Evolutionary conservation across 2,797 vertebrate genomes (phyloP).

Genomic region (Sebastolobus alascanus): DNA sequence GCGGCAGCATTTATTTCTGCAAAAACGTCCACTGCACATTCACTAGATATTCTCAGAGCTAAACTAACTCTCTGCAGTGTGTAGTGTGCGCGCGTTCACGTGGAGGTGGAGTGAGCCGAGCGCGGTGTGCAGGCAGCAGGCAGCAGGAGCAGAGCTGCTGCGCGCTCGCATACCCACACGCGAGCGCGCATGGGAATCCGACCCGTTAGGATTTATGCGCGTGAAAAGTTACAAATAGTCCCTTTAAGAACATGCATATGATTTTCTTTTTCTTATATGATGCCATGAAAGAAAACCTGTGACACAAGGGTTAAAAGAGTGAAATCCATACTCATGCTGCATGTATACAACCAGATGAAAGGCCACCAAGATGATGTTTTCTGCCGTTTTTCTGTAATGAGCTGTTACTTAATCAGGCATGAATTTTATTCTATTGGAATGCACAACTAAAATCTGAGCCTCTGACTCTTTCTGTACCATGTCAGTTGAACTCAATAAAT

Average conservation of each 20-base stretch:
- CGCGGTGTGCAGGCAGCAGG: too few species aligned
- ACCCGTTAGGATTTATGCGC: too few species aligned
- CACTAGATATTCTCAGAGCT: too few species aligned
- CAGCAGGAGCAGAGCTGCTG: too few species aligned
- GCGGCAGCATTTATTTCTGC: too few species aligned
- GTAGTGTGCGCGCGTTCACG: too few species aligned
- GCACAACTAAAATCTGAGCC: conserved; percentile 47
- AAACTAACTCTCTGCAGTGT: too few species aligned
- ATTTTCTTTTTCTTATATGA: conserved; percentile 21
- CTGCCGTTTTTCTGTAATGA: conserved; percentile 42
- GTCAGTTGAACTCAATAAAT: conserved; percentile 70
- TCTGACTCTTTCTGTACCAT: conserved; percentile 50
- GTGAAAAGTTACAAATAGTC: too few species aligned
- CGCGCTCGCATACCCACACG: too few species aligned
- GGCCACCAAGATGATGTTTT: conserved; percentile 23
- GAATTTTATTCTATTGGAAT: conserved; percentile 59
- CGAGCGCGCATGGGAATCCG: too few species aligned
- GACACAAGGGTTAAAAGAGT: conserved; percentile 18
- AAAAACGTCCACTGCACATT: too few species aligned
- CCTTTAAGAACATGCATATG: neutral
- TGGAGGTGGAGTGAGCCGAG: too few species aligned
- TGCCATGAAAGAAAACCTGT: conserved; percentile 24
- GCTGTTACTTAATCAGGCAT: conserved; percentile 60
- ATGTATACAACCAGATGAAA: conserved; percentile 32
- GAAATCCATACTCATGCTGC: conserved; percentile 13